phyloP scores from a whole-genome alignment of 1,140 invertebrate species.

The Carposina sasakii region DNA sequence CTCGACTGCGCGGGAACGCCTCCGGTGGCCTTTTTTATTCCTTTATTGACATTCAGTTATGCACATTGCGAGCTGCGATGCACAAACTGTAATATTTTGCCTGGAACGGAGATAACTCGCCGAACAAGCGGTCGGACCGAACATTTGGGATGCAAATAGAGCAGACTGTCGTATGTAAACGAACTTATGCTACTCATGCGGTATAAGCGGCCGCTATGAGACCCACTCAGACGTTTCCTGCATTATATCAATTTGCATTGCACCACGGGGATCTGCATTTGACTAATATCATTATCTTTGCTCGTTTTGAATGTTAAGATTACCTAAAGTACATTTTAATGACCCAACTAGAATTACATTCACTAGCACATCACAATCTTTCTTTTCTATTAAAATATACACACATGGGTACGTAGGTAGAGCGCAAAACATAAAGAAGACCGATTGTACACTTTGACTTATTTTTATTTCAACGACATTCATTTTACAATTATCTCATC shows the following conservation, averaged over 20 bases:
- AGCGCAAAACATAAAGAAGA: too few species aligned
- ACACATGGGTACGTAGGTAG: too few species aligned
- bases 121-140: slow-evolving; percentile 52
- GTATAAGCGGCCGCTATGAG: slow-evolving; percentile 64
- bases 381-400: too few species aligned
- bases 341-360: too few species aligned
- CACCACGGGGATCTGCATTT: slow-evolving; percentile 36
- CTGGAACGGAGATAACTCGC: slow-evolving; percentile 58
- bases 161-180: slow-evolving; percentile 67
- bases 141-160: slow-evolving; percentile 71
- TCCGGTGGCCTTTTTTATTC: slow-evolving; percentile 68
- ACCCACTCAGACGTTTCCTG: slow-evolving; percentile 69
- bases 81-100: slow-evolving; percentile 70
- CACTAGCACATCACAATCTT: too few species aligned
- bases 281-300: too few species aligned
- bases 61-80: slow-evolving; percentile 63
- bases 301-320: too few species aligned
- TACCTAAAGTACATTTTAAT: too few species aligned
- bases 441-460: too few species aligned
- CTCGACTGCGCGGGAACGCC: slow-evolving; percentile 63
- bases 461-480: too few species aligned
- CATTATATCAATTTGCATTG: slow-evolving; percentile 72
- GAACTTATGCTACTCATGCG: slow-evolving; percentile 68
- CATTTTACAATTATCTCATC: too few species aligned
- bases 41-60: slow-evolving; percentile 71